Evolutionary conservation across 2,888 invertebrate species (phyloP).

Genomic region (Hyalella azteca): DNA sequence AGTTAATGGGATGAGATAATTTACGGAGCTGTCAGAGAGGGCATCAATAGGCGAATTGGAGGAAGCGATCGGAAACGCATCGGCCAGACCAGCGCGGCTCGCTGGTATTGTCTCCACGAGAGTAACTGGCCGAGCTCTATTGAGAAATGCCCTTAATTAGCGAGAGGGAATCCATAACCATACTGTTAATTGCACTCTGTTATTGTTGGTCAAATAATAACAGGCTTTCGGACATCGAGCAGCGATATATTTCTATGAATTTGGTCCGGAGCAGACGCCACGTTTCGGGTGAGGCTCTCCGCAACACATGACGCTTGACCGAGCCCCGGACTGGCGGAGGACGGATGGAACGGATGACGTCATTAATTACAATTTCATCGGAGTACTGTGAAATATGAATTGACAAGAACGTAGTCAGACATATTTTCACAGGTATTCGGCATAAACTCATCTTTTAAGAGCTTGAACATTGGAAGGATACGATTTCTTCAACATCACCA

Average conservation of each 20-base stretch:
- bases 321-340: neutral
- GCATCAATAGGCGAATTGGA: neutral
- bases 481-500: too few relatives aligned
- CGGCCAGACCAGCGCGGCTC: neutral
- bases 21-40: neutral
- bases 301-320: too few relatives aligned
- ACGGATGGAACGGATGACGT: neutral
- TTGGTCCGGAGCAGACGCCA: too few relatives aligned
- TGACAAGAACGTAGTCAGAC: too few relatives aligned
- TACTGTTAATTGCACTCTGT: neutral
- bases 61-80: neutral
- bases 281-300: too few relatives aligned
- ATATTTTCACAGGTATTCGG: too few relatives aligned
- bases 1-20: neutral
- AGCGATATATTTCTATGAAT: too few relatives aligned
- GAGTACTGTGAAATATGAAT: too few relatives aligned
- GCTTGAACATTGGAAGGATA: too few relatives aligned
- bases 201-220: neutral
- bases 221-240: neutral
- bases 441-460: too few relatives aligned
- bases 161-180: slow-evolving; percentile 12
- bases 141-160: slow-evolving; percentile 4
- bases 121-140: neutral
- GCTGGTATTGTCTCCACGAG: neutral
- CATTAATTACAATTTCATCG: too few relatives aligned